Evolutionary conservation across 2,797 vertebrate species (phyloP).

Genomic region (Notolabrus celidotus): DNA sequence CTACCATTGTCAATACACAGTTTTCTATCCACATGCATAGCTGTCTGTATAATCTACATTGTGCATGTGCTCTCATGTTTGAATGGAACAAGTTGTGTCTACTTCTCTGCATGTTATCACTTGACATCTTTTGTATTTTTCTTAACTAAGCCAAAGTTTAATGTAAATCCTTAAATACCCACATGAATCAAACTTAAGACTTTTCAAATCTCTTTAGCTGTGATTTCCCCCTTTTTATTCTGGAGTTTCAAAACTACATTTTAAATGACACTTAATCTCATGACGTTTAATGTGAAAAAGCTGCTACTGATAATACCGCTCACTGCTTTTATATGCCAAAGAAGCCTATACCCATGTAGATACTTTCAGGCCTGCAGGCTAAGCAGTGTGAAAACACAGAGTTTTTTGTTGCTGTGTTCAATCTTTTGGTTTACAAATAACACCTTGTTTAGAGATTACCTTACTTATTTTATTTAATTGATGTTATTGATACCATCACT

Average conservation of each 20-base stretch:
- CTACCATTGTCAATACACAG: constrained; percentile 1
- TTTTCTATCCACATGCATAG: not conserved
- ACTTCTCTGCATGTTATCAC: constrained; percentile 38
- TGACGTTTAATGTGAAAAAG: not conserved
- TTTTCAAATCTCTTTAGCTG: not conserved
- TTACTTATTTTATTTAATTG: too few species aligned
- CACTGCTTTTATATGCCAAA: not conserved
- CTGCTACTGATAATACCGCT: too few species aligned
- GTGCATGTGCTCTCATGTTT: constrained; percentile 25
- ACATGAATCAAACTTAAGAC: not conserved
- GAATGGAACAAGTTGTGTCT: constrained; percentile 22
- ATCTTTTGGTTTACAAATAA: too few species aligned
- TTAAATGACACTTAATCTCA: not conserved
- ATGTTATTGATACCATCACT: too few species aligned
- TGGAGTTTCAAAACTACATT: not conserved
- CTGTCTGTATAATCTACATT: not conserved
- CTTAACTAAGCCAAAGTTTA: constrained; percentile 30
- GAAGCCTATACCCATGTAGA: not conserved
- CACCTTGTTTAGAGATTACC: too few species aligned
- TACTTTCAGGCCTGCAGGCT: too few species aligned
- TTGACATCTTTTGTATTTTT: constrained; percentile 32
- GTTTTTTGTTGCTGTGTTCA: too few species aligned
- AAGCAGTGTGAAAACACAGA: too few species aligned
- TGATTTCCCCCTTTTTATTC: not conserved
- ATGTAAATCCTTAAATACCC: not conserved